Conservation (phyloP, 2,113 vertebrate species). For the Echinops telfairi region DNA sequence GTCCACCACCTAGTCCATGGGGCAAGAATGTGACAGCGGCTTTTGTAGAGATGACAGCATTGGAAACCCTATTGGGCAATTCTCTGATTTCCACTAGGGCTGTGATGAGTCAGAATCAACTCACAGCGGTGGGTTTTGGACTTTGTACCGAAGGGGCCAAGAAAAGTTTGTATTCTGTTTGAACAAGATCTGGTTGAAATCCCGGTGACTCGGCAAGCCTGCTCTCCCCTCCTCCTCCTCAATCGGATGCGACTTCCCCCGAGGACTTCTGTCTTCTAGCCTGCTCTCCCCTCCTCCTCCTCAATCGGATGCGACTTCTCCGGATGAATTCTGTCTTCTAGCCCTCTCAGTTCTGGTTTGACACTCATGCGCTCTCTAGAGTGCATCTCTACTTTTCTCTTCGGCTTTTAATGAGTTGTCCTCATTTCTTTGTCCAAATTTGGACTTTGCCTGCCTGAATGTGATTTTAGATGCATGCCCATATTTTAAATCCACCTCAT, state of each 20-base stretch:
- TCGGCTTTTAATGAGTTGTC: neutral
- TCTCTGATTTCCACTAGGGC: neutral
- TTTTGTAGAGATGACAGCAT: neutral
- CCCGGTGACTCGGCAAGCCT: neutral
- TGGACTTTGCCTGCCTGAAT: neutral
- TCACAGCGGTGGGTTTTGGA: neutral
- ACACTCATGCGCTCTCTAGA: neutral
- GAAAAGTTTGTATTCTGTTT: neutral
- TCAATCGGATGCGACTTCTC: neutral
- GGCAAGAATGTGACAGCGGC: neutral
- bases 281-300: too few relatives aligned
- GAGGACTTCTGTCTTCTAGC: constrained; percentile 26
- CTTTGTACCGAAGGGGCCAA: neutral
- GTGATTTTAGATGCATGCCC: neutral
- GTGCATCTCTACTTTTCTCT: neutral
- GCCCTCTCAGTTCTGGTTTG: neutral
- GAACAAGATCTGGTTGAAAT: constrained; percentile 12
- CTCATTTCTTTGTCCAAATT: constrained; percentile 2
- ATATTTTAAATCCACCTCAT: neutral
- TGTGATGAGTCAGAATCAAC: neutral
- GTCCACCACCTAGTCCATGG: neutral
- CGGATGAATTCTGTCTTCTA: constrained; percentile 23
- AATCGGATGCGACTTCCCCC: neutral
- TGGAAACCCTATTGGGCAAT: neutral
- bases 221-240: neutral